Percentiles rank a stretch among this genome's conserved stretches.
These are phyloP conservation scores for Silurus meridionalis DNA, from an alignment of 2,113 vertebrate genomes.

Conservation along the genomic window DNA sequence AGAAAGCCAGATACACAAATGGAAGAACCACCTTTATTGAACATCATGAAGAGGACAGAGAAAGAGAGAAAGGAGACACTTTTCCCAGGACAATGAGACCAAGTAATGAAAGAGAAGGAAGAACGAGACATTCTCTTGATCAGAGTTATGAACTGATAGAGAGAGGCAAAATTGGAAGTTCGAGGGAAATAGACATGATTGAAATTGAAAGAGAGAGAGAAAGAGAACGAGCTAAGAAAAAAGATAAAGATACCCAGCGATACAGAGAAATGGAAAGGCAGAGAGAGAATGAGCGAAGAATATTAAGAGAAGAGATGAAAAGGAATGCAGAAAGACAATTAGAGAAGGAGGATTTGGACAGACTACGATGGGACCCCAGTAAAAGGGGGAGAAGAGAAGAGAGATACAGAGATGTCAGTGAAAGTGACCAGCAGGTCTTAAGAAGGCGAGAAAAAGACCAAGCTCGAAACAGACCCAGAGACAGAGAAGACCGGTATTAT, in stretches of 20 bases:
- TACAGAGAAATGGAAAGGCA: slow-evolving; percentile 48
- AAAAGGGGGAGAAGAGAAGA: slow-evolving; percentile 57
- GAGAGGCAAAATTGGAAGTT: not conserved
- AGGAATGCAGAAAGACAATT: slow-evolving; percentile 43
- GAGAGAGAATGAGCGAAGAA: slow-evolving; percentile 40
- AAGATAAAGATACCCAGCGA: slow-evolving; percentile 45
- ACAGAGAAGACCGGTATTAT: slow-evolving; percentile 43
- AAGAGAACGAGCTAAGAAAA: slow-evolving; percentile 42
- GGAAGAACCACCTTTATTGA: slow-evolving; percentile 44
- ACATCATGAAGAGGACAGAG: slow-evolving; percentile 35
- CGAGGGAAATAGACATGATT: slow-evolving; percentile 10
- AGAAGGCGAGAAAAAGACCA: slow-evolving; percentile 51
- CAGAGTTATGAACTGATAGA: slow-evolving; percentile 36
- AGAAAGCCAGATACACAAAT: slow-evolving; percentile 48
- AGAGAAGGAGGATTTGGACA: slow-evolving; percentile 47
- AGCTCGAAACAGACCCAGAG: slow-evolving; percentile 54
- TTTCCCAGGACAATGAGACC: slow-evolving; percentile 64
- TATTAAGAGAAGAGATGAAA: slow-evolving; percentile 53
- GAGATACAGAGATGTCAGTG: slow-evolving; percentile 38
- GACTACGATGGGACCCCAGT: slow-evolving; percentile 43
- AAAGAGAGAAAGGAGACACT: slow-evolving; percentile 65
- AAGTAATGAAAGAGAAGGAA: slow-evolving; percentile 46
- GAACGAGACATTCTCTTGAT: not conserved
- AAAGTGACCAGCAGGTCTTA: slow-evolving; percentile 49
- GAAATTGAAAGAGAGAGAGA: slow-evolving; percentile 45